Conservation (phyloP, 2,888 invertebrate genomes). For the Camptogramma bilineatum region DNA sequence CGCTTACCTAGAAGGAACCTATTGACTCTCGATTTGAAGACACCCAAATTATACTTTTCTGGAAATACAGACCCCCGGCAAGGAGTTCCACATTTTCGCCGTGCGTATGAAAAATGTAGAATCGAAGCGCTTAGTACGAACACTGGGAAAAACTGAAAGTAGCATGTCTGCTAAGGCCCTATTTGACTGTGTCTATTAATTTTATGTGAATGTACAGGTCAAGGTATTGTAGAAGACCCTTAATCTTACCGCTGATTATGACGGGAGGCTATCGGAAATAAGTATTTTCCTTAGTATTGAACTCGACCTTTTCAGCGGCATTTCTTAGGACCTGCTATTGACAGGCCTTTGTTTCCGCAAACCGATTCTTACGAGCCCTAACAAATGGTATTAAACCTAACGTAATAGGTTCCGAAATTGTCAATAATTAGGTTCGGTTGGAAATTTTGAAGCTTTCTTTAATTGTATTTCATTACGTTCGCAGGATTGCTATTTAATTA, state of each 20-base stretch:
- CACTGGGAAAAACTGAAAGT: too few relatives aligned
- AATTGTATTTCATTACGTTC: neutral
- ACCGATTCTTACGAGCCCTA: conserved; percentile 25
- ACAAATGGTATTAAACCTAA: conserved; percentile 22
- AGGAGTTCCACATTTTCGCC: too few relatives aligned
- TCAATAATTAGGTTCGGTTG: conserved; percentile 1
- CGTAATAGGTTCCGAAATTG: conserved; percentile 12
- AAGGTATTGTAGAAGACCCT: conserved; percentile 12
- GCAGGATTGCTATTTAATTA: too few relatives aligned
- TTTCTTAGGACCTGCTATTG: conserved; percentile 26
- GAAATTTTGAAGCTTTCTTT: neutral
- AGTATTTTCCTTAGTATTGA: conserved; percentile 33
- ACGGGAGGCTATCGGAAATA: conserved; percentile 27
- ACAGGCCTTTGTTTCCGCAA: conserved; percentile 33
- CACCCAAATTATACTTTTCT: too few relatives aligned
- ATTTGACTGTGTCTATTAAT: too few relatives aligned
- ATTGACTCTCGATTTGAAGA: too few relatives aligned
- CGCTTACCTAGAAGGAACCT: too few relatives aligned
- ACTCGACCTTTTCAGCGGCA: conserved; percentile 27
- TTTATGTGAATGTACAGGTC: neutral
- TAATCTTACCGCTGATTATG: conserved; percentile 22
- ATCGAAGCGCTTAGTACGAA: too few relatives aligned
- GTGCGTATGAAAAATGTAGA: too few relatives aligned
- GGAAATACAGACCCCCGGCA: too few relatives aligned
- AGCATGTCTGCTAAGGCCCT: too few relatives aligned